phyloP scores from a whole-genome alignment of 2,888 invertebrate genomes.

The Trissonchulus latispiculum region DNA sequence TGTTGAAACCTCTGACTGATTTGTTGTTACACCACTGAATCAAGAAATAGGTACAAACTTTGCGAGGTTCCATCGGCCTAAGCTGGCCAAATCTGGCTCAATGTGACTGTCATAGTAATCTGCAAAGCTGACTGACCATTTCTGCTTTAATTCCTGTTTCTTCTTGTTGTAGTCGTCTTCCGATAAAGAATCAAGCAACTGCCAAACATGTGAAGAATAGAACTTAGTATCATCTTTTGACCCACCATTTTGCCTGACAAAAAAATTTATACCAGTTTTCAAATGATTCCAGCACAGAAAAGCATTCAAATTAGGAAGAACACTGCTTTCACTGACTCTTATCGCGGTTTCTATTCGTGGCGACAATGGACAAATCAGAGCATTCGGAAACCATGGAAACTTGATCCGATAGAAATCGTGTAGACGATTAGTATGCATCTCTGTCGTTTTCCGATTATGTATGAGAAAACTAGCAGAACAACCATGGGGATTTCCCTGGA shows the following conservation, averaged over 20 bases:
- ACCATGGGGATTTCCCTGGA: not conserved
- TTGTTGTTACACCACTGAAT: not conserved
- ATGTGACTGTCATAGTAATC: not conserved
- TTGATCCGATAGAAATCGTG: too few species aligned
- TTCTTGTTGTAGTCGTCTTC: not conserved
- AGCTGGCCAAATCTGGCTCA: not conserved
- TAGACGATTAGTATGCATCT: too few species aligned
- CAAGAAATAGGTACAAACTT: not conserved
- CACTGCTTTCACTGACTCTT: not conserved
- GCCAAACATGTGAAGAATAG: not conserved
- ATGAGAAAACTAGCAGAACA: not conserved
- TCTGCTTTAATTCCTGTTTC: not conserved
- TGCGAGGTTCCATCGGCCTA: not conserved
- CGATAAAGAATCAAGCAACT: not conserved
- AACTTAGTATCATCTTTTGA: not conserved
- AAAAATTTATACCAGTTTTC: not conserved
- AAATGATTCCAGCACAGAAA: not conserved
- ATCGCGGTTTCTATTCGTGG: too few species aligned
- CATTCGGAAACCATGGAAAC: too few species aligned
- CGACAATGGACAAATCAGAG: too few species aligned
- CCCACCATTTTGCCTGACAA: not conserved
- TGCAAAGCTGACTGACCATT: not conserved
- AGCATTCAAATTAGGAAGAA: not conserved
- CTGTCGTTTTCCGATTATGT: not conserved
- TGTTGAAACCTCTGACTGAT: not conserved